Percentiles rank a stretch among this genome's conserved stretches.
Conservation (phyloP, 2,888 invertebrate genomes). For the Orchesella flavescens region DNA sequence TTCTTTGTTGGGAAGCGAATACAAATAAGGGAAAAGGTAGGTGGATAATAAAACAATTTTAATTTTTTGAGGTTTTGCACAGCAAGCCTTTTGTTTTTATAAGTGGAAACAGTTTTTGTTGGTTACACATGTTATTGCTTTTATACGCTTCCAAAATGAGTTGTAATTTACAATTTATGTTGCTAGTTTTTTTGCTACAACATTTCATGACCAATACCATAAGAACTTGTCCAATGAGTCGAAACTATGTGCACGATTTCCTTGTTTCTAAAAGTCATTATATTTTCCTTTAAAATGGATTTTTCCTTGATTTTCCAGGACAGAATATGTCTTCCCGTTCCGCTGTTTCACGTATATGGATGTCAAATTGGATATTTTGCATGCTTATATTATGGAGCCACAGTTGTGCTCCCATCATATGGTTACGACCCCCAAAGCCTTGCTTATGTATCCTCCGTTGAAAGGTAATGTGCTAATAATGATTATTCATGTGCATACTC, state of each 20-base stretch:
- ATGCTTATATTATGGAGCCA: slow-evolving; percentile 78
- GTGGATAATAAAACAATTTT: neutral
- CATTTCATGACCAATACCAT: too few relatives aligned
- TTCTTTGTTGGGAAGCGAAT: slow-evolving; percentile 78
- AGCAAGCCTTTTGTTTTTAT: neutral
- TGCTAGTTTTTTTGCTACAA: too few relatives aligned
- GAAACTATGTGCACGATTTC: too few relatives aligned
- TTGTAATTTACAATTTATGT: too few relatives aligned
- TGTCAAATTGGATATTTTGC: slow-evolving; percentile 79
- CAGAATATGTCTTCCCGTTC: slow-evolving; percentile 79
- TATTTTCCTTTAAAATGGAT: neutral
- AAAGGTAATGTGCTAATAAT: slow-evolving; percentile 77
- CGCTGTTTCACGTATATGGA: slow-evolving; percentile 88
- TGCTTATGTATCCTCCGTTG: slow-evolving; percentile 74
- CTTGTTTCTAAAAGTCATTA: too few relatives aligned
- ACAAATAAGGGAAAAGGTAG: slow-evolving; percentile 75
- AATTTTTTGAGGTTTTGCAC: too few relatives aligned
- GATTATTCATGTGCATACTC: neutral
- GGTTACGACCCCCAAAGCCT: slow-evolving; percentile 81
- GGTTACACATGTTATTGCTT: too few relatives aligned
- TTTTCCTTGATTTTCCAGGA: slow-evolving; percentile 69
- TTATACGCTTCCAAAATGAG: neutral
- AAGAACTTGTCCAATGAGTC: too few relatives aligned
- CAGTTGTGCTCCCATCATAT: slow-evolving; percentile 79
- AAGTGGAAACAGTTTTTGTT: neutral